Evolutionary conservation across 2,113 vertebrate genomes (phyloP).

Genomic region (Hippoglossus stenolepis): DNA sequence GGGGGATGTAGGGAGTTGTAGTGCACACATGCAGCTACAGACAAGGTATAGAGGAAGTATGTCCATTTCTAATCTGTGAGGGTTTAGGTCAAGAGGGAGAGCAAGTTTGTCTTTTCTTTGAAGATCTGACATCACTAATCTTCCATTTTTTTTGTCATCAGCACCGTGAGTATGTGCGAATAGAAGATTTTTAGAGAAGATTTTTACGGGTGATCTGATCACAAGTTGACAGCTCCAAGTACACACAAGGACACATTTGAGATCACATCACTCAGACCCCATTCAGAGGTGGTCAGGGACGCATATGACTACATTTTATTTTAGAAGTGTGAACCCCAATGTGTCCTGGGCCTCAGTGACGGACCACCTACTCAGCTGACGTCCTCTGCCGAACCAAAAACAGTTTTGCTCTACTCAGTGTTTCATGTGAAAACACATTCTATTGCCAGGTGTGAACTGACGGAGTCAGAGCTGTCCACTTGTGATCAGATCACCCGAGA

Average conservation of each 20-base stretch:
- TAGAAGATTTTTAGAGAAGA: background rate
- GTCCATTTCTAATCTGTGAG: slow-evolving; percentile 51
- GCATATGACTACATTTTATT: background rate
- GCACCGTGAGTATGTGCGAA: background rate
- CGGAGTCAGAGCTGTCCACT: too few species aligned
- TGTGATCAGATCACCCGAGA: too few species aligned
- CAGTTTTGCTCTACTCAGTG: background rate
- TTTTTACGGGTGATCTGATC: background rate
- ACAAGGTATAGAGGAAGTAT: slow-evolving; percentile 24
- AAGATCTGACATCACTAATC: slow-evolving; percentile 18
- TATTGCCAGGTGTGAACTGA: background rate
- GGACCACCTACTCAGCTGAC: background rate
- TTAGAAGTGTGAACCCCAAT: background rate
- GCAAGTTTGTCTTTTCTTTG: slow-evolving; percentile 43
- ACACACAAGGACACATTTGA: background rate
- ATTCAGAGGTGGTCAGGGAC: background rate
- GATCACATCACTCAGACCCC: background rate
- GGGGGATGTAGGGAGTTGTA: slow-evolving; percentile 26
- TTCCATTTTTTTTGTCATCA: too few species aligned
- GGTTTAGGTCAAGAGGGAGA: slow-evolving; percentile 29
- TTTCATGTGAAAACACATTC: too few species aligned
- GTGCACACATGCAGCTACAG: slow-evolving; percentile 31
- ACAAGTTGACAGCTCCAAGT: background rate
- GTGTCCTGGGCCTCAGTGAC: background rate
- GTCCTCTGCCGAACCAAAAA: background rate